Conservation (phyloP, 2,113 vertebrate genomes). For the Colius striatus region DNA sequence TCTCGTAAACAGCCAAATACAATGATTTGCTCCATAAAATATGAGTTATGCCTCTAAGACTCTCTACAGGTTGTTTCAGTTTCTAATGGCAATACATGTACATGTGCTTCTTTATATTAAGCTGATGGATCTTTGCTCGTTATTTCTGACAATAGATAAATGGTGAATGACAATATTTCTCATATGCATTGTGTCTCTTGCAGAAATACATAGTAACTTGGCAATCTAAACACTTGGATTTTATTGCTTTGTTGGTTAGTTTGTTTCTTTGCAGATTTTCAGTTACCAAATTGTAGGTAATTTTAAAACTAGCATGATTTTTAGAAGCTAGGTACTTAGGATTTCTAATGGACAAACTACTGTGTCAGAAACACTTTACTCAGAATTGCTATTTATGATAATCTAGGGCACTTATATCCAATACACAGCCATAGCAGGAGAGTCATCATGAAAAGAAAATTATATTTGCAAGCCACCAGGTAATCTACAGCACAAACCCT, state of each 20-base stretch:
- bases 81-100: neutral
- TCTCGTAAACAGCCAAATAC: constrained; percentile 20
- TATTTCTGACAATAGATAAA: neutral
- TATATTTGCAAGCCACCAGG: neutral
- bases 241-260: neutral
- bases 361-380: neutral
- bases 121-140: neutral
- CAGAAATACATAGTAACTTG: neutral
- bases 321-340: neutral
- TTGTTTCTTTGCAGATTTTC: neutral
- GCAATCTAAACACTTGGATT: neutral
- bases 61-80: neutral
- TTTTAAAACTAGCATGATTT: neutral
- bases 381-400: neutral
- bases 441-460: neutral
- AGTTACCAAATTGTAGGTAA: neutral
- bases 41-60: neutral
- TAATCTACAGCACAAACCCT: neutral
- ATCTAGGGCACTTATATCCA: neutral
- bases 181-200: neutral
- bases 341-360: neutral
- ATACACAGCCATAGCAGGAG: neutral
- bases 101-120: neutral
- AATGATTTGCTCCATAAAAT: constrained; percentile 25
- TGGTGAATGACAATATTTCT: neutral